Conservation (phyloP, 1,140 invertebrate species). For the Epicauta chinensis region DNA sequence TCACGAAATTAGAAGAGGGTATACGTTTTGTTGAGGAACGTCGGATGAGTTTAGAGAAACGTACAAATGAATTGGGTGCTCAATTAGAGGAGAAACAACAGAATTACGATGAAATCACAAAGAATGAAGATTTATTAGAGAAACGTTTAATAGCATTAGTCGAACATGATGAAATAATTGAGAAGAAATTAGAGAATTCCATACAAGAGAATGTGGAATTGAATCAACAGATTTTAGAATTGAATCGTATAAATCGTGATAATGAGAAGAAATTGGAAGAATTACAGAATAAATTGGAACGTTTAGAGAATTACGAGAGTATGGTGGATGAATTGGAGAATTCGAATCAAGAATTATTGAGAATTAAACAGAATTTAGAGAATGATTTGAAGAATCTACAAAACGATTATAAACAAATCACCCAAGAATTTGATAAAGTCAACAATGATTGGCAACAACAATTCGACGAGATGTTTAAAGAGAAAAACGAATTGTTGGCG, state of each 20-base stretch:
- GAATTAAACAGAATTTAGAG: slow-evolving; percentile 42
- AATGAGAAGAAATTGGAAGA: slow-evolving; percentile 47
- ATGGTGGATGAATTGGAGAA: slow-evolving; percentile 23
- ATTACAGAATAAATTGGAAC: slow-evolving; percentile 37
- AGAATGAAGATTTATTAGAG: slow-evolving; percentile 50
- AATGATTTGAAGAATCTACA: slow-evolving; percentile 46
- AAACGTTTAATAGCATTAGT: slow-evolving; percentile 48
- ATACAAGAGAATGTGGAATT: slow-evolving; percentile 53
- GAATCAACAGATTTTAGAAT: slow-evolving; percentile 43
- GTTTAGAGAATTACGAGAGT: slow-evolving; percentile 14
- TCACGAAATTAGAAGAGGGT: slow-evolving; percentile 53
- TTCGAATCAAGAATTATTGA: slow-evolving; percentile 31
- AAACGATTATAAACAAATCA: slow-evolving; percentile 47
- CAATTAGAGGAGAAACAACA: slow-evolving; percentile 50
- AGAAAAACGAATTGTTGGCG: slow-evolving; percentile 46
- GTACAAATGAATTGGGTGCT: slow-evolving; percentile 48
- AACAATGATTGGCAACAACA: slow-evolving; percentile 56
- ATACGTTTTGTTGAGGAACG: slow-evolving; percentile 50
- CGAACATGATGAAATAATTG: slow-evolving; percentile 51
- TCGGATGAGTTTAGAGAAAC: slow-evolving; percentile 48
- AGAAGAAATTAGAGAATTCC: slow-evolving; percentile 48
- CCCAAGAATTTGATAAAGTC: slow-evolving; percentile 52
- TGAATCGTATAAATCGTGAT: slow-evolving; percentile 39
- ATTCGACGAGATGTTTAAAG: slow-evolving; percentile 49
- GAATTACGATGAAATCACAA: slow-evolving; percentile 48